Evolutionary conservation across 2,113 vertebrate species (phyloP).

Genomic region (Sander lucioperca): DNA sequence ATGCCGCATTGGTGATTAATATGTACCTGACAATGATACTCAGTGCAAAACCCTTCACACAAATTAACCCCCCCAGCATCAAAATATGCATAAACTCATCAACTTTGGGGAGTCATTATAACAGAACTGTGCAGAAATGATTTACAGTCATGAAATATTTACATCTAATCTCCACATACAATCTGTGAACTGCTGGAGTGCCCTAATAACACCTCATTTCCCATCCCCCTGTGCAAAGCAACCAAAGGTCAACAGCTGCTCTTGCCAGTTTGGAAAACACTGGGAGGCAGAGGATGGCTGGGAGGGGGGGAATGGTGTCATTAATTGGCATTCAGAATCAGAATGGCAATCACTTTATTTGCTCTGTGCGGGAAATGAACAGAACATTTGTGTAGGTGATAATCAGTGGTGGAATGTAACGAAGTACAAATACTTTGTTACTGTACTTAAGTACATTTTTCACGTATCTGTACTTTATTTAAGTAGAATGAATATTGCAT

Average conservation of each 20-base stretch:
- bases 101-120: not conserved
- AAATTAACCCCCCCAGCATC: slow-evolving; percentile 15
- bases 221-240: slow-evolving; percentile 23
- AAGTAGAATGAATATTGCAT: no score
- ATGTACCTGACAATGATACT: not conserved
- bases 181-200: slow-evolving; percentile 52
- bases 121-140: not conserved
- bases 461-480: no score
- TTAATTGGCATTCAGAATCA: slow-evolving; percentile 28
- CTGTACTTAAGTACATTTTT: no score
- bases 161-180: slow-evolving; percentile 52
- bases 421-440: no score
- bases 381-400: not conserved
- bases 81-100: slow-evolving; percentile 16
- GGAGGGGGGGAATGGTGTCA: not conserved
- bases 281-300: slow-evolving; percentile 28
- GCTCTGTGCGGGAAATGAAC: not conserved
- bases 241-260: slow-evolving; percentile 72
- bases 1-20: not conserved
- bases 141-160: slow-evolving; percentile 58
- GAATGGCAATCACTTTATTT: slow-evolving; percentile 11
- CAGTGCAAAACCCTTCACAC: not conserved
- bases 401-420: not conserved
- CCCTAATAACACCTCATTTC: slow-evolving; percentile 39
- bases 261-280: slow-evolving; percentile 49